Evolutionary conservation across 2,113 vertebrate species (phyloP).

Genomic region (Gymnogyps californianus): DNA sequence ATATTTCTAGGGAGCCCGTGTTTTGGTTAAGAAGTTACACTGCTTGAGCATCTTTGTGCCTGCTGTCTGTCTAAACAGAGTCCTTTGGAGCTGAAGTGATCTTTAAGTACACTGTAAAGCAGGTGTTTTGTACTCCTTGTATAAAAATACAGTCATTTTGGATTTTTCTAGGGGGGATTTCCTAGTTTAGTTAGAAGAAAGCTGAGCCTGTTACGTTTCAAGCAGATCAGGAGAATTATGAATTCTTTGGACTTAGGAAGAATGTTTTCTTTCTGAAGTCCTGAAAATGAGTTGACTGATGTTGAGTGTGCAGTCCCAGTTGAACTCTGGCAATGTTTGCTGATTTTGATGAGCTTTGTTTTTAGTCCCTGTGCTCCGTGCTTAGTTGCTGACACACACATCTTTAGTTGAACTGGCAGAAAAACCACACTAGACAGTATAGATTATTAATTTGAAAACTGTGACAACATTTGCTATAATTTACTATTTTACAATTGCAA

Average conservation of each 20-base stretch:
- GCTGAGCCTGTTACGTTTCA: neutral
- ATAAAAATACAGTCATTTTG: neutral
- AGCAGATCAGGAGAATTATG: neutral
- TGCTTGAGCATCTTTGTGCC: neutral
- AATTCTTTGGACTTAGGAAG: neutral
- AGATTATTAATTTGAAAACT: neutral
- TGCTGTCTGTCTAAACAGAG: neutral
- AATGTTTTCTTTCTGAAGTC: neutral
- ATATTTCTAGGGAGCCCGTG: rapidly evolving
- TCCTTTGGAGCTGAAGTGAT: neutral
- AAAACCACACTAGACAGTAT: neutral
- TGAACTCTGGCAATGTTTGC: neutral
- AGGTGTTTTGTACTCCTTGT: neutral
- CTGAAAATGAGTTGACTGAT: neutral
- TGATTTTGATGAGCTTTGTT: neutral
- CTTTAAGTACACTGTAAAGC: neutral
- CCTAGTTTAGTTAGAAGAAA: neutral
- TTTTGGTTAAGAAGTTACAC: neutral
- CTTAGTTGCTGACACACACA: neutral
- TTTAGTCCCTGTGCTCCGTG: neutral
- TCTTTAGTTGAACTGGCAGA: neutral
- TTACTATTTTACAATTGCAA: neutral
- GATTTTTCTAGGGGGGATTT: neutral
- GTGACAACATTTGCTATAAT: neutral
- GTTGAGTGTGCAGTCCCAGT: neutral